Percentiles rank a stretch among this genome's conserved stretches.
Evolutionary conservation across 2,888 invertebrate genomes (phyloP).

Genomic region (Aphidius colemani): DNA sequence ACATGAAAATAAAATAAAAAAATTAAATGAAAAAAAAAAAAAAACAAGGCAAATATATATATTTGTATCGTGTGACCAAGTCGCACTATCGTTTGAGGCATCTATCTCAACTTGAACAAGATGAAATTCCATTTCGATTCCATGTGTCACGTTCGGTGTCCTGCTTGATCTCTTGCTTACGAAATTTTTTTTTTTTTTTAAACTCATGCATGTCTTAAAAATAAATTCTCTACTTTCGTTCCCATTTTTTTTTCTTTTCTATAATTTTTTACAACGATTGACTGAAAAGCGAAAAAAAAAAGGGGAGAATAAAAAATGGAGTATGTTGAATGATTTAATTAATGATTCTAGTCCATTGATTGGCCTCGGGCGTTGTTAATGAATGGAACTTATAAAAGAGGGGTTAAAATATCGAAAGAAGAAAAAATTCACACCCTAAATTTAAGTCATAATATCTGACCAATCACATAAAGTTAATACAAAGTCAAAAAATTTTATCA

Average conservation of each 20-base stretch:
- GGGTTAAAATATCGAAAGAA: slow-evolving; percentile 43
- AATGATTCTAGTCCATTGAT: slow-evolving; percentile 34
- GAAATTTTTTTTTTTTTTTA: background rate
- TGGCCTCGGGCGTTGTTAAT: slow-evolving; percentile 40
- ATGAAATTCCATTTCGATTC: slow-evolving; percentile 32
- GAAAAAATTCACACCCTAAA: slow-evolving; percentile 44
- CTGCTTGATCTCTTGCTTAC: slow-evolving; percentile 9
- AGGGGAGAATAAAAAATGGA: slow-evolving; percentile 40
- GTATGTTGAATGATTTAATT: slow-evolving; percentile 11
- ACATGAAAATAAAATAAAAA: slow-evolving; percentile 19
- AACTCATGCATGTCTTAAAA: background rate
- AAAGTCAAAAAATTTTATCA: slow-evolving; percentile 48
- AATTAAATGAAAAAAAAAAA: slow-evolving; percentile 16
- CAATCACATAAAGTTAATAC: slow-evolving; percentile 52
- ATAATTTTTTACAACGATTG: no score
- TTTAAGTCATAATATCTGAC: slow-evolving; percentile 37
- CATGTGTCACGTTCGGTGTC: slow-evolving; percentile 27
- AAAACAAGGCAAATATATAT: background rate
- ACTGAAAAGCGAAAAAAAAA: no score
- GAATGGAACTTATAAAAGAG: slow-evolving; percentile 25
- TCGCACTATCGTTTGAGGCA: slow-evolving; percentile 27
- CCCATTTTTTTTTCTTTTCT: no score
- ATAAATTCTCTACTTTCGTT: background rate
- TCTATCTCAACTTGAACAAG: slow-evolving; percentile 30
- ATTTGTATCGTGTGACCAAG: background rate